These are phyloP conservation scores for Ips typographus DNA, from an alignment of 1,140 invertebrate genomes.

Conservation along the genomic window DNA sequence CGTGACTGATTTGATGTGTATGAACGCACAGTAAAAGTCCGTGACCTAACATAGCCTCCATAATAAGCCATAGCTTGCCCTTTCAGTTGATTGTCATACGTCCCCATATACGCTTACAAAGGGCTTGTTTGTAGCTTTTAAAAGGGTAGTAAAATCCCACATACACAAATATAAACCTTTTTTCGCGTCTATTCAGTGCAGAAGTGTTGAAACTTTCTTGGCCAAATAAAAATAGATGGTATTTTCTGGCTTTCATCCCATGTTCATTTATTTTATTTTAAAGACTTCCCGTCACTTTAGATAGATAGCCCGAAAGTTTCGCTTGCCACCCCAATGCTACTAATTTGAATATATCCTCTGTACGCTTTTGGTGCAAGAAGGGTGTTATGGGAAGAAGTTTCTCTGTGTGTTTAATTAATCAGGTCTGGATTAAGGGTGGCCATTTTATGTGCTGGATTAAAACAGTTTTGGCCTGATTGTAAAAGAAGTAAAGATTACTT, in stretches of 20 bases:
- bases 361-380: not conserved
- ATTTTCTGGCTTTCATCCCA: not conserved
- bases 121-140: too few species aligned
- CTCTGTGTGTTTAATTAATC: not conserved
- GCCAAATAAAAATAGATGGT: not conserved
- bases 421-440: not conserved
- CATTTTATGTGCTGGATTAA: not conserved
- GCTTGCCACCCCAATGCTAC: not conserved
- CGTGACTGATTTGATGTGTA: too few species aligned
- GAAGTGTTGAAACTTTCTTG: too few species aligned
- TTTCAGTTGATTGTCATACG: too few species aligned
- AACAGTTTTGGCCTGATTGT: not conserved
- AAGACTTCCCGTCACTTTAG: not conserved
- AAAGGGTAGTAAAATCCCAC: too few species aligned
- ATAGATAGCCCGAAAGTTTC: not conserved
- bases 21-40: too few species aligned
- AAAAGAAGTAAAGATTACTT: too few species aligned
- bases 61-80: too few species aligned
- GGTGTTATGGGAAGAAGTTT: not conserved
- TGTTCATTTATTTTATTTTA: constrained; percentile 5
- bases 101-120: too few species aligned
- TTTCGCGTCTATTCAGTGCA: too few species aligned
- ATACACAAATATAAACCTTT: too few species aligned
- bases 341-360: constrained; percentile 1
- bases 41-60: too few species aligned